A percentile compares a stretch with the other conserved stretches of the same genome.
phyloP scores from a whole-genome alignment of 2,888 invertebrate genomes.

The Phortica magna region DNA sequence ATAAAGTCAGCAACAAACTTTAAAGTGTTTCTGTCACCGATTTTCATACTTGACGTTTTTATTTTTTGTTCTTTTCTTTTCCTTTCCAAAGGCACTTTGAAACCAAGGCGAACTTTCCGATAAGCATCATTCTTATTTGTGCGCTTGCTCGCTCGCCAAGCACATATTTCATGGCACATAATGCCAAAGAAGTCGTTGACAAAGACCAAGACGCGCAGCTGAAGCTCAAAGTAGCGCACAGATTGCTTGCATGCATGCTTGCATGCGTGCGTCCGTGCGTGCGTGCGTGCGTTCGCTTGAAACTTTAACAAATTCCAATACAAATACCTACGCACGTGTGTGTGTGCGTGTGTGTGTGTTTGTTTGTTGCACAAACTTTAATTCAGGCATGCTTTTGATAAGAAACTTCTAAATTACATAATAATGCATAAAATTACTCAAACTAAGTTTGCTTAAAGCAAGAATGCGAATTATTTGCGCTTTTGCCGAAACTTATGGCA shows the following conservation, averaged over 20 bases:
- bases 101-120: background rate
- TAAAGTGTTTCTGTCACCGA: too few relatives aligned
- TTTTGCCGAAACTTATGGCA: too few relatives aligned
- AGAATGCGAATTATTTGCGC: too few relatives aligned
- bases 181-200: background rate
- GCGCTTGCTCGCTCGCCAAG: background rate
- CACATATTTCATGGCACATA: background rate
- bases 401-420: too few relatives aligned
- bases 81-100: background rate
- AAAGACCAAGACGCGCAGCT: too few relatives aligned
- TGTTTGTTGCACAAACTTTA: background rate
- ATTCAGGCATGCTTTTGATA: too few relatives aligned
- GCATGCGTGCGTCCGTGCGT: constrained; percentile 13
- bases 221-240: too few relatives aligned
- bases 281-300: constrained; percentile 2
- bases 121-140: background rate
- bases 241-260: background rate
- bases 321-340: background rate
- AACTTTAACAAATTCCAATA: background rate
- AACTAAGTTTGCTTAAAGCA: too few relatives aligned
- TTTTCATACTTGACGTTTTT: too few relatives aligned
- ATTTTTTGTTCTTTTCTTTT: background rate
- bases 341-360: background rate
- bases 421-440: too few relatives aligned
- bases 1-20: too few relatives aligned